Percentiles rank a stretch among this genome's conserved stretches.
phyloP scores from a whole-genome alignment of 2,888 invertebrate species.

The Stomorhina lunata region DNA sequence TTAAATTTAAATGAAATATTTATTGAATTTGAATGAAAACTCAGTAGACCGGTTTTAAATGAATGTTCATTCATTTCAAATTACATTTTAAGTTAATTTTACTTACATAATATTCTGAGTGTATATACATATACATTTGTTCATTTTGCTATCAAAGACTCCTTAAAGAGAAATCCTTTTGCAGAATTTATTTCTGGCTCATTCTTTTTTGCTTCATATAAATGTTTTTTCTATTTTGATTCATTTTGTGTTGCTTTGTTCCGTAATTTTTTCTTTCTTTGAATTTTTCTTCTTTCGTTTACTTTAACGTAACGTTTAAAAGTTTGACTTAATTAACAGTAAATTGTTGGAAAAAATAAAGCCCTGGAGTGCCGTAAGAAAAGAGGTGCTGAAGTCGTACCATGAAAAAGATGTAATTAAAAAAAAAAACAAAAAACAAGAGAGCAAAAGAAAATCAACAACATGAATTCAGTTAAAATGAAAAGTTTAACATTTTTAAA shows the following conservation, averaged over 20 bases:
- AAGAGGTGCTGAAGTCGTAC: constrained; percentile 10
- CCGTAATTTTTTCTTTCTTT: background rate
- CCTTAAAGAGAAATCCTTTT: constrained; percentile 8
- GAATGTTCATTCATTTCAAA: too few relatives aligned
- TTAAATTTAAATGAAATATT: too few relatives aligned
- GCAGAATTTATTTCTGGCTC: background rate
- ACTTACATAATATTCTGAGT: too few relatives aligned
- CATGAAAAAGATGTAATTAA: background rate
- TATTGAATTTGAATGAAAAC: too few relatives aligned
- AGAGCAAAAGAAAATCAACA: background rate
- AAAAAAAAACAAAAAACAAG: background rate
- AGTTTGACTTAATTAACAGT: constrained; percentile 51
- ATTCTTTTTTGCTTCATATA: background rate
- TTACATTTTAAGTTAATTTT: too few relatives aligned
- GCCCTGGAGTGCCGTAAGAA: constrained; percentile 22
- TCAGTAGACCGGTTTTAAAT: too few relatives aligned
- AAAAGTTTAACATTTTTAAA: constrained; percentile 14
- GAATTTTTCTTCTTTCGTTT: constrained; percentile 9
- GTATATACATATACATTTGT: background rate
- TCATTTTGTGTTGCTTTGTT: background rate
- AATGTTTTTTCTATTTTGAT: background rate
- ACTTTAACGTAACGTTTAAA: constrained; percentile 37
- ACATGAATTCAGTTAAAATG: background rate
- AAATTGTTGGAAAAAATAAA: constrained; percentile 42
- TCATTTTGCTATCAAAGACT: background rate